Conservation (phyloP, 2,888 invertebrate genomes). For the Clistopyga incitator region DNA sequence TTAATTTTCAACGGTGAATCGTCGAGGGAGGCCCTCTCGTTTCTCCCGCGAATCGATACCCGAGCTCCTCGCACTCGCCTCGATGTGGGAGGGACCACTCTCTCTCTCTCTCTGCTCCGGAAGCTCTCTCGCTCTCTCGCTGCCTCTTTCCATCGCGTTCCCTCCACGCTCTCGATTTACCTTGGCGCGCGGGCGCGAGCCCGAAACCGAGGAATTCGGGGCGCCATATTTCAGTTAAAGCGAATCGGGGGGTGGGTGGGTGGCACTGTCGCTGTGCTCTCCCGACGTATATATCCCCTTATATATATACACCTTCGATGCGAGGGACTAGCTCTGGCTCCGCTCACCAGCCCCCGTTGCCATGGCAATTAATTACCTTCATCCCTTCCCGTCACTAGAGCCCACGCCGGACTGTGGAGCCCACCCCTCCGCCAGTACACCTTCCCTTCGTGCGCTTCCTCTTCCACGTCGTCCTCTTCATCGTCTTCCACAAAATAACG, state of each 20-base stretch:
- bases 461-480: conserved; percentile 27
- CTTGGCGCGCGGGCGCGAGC: conserved; percentile 64
- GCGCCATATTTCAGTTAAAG: conserved; percentile 84
- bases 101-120: conserved; percentile 44
- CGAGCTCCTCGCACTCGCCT: conserved; percentile 51
- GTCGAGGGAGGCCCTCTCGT: conserved; percentile 63
- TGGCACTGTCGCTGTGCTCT: conserved; percentile 66
- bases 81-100: conserved; percentile 66
- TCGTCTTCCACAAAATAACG: conserved; percentile 54
- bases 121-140: conserved; percentile 43
- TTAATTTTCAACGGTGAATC: conserved; percentile 68
- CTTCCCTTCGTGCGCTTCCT: conserved; percentile 36
- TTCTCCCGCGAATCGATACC: conserved; percentile 66
- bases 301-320: conserved; percentile 77
- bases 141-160: conserved; percentile 56
- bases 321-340: conserved; percentile 63
- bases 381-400: conserved; percentile 80
- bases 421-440: conserved; percentile 26
- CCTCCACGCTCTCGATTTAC: conserved; percentile 68
- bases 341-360: conserved; percentile 78
- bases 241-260: conserved; percentile 72
- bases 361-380: conserved; percentile 84
- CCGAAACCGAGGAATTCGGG: conserved; percentile 78
- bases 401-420: conserved; percentile 68
- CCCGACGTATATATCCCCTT: conserved; percentile 44